Conservation (phyloP, 2,797 vertebrate genomes). For the Lepus townsendii region DNA sequence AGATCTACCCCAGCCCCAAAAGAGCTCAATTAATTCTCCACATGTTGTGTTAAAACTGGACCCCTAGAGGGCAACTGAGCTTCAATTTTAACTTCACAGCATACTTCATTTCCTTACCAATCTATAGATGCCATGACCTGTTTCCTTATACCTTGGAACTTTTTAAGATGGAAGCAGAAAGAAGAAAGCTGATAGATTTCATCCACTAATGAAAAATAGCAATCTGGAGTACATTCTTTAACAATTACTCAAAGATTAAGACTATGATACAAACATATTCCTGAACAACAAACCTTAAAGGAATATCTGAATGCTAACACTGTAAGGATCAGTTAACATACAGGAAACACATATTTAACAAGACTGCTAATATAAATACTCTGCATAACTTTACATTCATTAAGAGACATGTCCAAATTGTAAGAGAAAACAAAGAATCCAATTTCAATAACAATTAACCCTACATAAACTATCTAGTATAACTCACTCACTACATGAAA, state of each 20-base stretch:
- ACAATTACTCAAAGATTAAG: constrained; percentile 21
- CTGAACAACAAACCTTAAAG: not conserved
- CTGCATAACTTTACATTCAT: constrained; percentile 80
- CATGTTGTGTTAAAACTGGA: constrained; percentile 87
- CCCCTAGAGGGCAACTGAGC: constrained; percentile 91
- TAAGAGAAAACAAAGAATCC: constrained; percentile 28
- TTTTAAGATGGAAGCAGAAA: constrained; percentile 77
- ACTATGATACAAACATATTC: not conserved
- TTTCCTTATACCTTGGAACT: constrained; percentile 74
- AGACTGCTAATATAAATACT: constrained; percentile 66
- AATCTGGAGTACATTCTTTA: constrained; percentile 69
- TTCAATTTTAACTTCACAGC: constrained; percentile 85
- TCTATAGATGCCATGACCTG: constrained; percentile 83
- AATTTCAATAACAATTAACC: constrained; percentile 58
- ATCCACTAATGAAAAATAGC: constrained; percentile 73
- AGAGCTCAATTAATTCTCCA: constrained; percentile 58
- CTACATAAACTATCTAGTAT: constrained; percentile 12
- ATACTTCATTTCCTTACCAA: constrained; percentile 82
- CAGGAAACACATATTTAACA: constrained; percentile 62
- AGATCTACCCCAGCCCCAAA: not conserved
- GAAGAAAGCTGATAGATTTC: constrained; percentile 80
- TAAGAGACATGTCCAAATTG: constrained; percentile 75
- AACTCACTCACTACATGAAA: not conserved
- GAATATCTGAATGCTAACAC: constrained; percentile 57
- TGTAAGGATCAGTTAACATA: constrained; percentile 30